Evolutionary conservation across 1,140 invertebrate species (phyloP), one percentile per base, ranked within the genome.

Genomic region (Maniola jurtina): DNA sequence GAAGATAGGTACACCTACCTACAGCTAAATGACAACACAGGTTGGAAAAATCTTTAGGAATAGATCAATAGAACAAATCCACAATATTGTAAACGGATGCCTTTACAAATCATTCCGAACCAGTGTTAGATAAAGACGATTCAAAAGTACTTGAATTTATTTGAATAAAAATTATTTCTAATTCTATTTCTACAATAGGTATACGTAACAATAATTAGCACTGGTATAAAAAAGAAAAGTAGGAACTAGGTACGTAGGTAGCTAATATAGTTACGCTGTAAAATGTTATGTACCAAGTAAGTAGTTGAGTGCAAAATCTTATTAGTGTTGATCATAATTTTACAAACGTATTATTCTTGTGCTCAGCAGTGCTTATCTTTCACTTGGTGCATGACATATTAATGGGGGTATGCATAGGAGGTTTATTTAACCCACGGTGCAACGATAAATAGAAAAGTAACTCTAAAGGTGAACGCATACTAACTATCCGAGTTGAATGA

Each of bases 301-400:
- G 1, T 52, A 11, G 45, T 48, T 52, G 16, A 52, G 7, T 52
- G 48, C 14, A 25, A 52, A 9, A 16, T 9, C 4, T 52, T 52
- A 1, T 16, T 25, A 1, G 6, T 52, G 16, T 2, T 45, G 5
- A 13, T 13, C 9, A 25, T 38, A n/a, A n/a, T 38, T 38, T 38
- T 38, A 7, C 38, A 38, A 11, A 38, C 38, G 6, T 9, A 38
- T 38, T 9, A 1, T 47, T 47, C n/a, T 13, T 11, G 45, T 48
- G 45, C 15, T 16, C 4, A 52, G 15, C 15, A 11, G 48, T 52
- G 48, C 15, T 52, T 16, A 52, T 48, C 15, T 16, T 50, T 16
- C 15, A 52, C 14, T 52, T 25, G 16, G 48, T 52, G 48, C 48
- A 45, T 45, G 14, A 25, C 48, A 52, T 52, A 25, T 25, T 52